A percentile compares a stretch with the other conserved stretches of the same genome.
Evolutionary conservation across 2,797 vertebrate species (phyloP).

Genomic region (Gadopsis bispinosus): DNA sequence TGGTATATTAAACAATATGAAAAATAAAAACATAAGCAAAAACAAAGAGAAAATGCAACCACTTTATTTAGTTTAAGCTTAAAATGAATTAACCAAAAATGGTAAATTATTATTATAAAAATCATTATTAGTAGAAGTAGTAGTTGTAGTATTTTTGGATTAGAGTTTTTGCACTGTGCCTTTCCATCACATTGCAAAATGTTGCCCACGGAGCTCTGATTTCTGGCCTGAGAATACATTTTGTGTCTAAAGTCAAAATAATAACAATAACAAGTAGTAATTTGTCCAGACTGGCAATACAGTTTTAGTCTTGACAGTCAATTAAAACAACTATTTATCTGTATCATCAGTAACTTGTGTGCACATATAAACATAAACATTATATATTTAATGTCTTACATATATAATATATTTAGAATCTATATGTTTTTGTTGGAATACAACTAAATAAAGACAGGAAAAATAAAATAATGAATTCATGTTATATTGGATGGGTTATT

Average conservation of each 20-base stretch:
- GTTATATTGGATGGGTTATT: neutral
- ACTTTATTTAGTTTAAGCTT: neutral
- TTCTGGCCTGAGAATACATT: neutral
- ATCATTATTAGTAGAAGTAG: neutral
- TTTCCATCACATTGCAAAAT: neutral
- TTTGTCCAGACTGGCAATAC: neutral
- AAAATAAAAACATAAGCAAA: neutral
- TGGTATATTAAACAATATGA: neutral
- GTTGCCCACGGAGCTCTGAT: neutral
- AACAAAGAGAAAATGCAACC: neutral
- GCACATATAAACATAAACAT: constrained; percentile 3
- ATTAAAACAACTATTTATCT: neutral
- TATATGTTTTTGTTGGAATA: constrained; percentile 1
- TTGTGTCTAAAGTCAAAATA: neutral
- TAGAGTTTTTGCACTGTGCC: neutral
- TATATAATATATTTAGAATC: neutral
- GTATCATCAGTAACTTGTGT: constrained; percentile 2
- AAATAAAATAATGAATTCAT: neutral
- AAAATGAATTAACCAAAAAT: neutral
- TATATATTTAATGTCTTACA: neutral
- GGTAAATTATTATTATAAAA: neutral
- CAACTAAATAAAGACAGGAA: neutral
- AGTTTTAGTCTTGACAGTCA: neutral
- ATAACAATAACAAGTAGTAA: neutral
- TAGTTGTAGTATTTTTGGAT: neutral